Evolutionary conservation across 2,888 invertebrate species (phyloP), one percentile per base, ranked within the genome.

Genomic region (Chymomyza amoena): DNA sequence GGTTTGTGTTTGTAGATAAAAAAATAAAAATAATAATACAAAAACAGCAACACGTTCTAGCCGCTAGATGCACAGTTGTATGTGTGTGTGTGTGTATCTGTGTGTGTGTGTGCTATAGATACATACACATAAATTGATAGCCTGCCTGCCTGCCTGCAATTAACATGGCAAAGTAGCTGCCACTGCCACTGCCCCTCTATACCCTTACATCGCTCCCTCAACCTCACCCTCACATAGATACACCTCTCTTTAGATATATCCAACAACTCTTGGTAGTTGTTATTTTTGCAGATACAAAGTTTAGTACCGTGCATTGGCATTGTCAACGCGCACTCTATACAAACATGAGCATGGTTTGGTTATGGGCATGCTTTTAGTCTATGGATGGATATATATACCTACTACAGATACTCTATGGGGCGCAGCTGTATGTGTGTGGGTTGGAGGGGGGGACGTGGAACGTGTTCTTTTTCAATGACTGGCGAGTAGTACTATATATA

Each of bases 71-170:
- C 54, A 54, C 18, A 54, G 9, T n/a, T 18, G 39, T 13, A 13
- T 39, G 10, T 39, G 39, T 39, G 50, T 57, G 60, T 69, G 76
- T 68, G 73, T 16, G 1, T 67, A 61, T 62, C 60, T 9, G 10
- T 45, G 13, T 45, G 39, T 45, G 50, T 59, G 60, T 69, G 73
- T 68, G 70, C 76, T 60, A 45, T 70, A 68, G 72, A 73, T 70
- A 70, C 65, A 77, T 67, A 69, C 66, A 67, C 61, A 71, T 61
- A 69, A 73, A 73, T 77, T 75, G 78, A 73, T 80, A 75, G 32
- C 32, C 32, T 7, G 32, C 32, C 32, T 7, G 32, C 32, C n/a
- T 16, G 62, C 36, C 39, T 62, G 64, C 71, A 80, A 81, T 81
- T 76, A 76, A 65, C 76, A 68, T 82, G 69, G 60, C 68, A 61